Percentiles rank a stretch among this genome's conserved stretches.
Conservation (phyloP, 2,888 invertebrate genomes). For the Parnassius glacialis region DNA sequence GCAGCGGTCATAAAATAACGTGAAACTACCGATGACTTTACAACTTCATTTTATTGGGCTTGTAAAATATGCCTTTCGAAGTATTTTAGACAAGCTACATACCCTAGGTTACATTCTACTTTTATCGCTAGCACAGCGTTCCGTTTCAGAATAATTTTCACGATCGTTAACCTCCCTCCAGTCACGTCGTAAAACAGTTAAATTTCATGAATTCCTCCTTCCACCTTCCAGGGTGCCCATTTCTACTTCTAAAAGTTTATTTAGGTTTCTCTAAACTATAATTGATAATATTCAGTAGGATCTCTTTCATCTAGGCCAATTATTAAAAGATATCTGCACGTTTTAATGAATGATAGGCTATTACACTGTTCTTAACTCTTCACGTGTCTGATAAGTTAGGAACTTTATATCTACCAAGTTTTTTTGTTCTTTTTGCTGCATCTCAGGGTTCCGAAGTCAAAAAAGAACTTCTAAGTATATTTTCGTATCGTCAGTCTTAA, state of each 20-base stretch:
- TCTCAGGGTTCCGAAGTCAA: too few species aligned
- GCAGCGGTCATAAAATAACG: too few species aligned
- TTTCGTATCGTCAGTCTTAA: too few species aligned
- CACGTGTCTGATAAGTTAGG: not conserved
- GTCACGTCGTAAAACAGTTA: constrained; percentile 55
- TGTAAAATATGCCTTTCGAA: constrained; percentile 1
- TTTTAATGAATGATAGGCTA: constrained; percentile 17
- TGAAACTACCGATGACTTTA: too few species aligned
- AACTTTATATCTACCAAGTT: too few species aligned
- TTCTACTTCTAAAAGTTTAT: constrained; percentile 51
- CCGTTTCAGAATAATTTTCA: constrained; percentile 46
- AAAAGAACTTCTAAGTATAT: too few species aligned
- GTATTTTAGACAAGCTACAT: not conserved
- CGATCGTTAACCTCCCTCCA: constrained; percentile 51
- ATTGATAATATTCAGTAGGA: constrained; percentile 58
- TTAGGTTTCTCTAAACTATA: constrained; percentile 59
- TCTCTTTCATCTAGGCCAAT: constrained; percentile 55
- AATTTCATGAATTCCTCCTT: constrained; percentile 72
- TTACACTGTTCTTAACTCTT: constrained; percentile 1
- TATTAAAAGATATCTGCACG: constrained; percentile 15
- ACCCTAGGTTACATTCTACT: constrained; percentile 12
- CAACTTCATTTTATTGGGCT: not conserved
- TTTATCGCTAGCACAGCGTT: constrained; percentile 28
- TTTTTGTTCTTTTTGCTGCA: too few species aligned
- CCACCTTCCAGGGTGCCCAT: constrained; percentile 50